Evolutionary conservation across 2,797 vertebrate species (phyloP).

Genomic region (Etheostoma perlongum): DNA sequence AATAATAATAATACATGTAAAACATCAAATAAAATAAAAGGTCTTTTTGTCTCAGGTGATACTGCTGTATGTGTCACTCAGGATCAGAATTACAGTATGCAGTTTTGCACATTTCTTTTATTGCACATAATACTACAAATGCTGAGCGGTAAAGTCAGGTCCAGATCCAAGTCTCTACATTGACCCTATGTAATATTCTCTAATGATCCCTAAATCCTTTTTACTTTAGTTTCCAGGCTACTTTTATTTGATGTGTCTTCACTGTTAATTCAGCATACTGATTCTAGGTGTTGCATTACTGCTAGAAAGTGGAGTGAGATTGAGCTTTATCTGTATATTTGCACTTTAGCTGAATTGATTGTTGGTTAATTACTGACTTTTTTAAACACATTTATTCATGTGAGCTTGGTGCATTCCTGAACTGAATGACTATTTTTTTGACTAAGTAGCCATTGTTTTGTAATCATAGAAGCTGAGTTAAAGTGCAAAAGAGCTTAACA

Average conservation of each 20-base stretch:
- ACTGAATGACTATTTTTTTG: not conserved
- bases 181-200: too few species aligned
- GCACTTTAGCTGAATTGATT: not conserved
- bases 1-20: too few species aligned
- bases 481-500: not conserved
- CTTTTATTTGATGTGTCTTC: not conserved
- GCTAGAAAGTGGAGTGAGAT: not conserved
- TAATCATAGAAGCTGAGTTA: not conserved
- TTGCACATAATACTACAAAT: not conserved
- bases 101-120: not conserved
- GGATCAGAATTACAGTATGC: not conserved
- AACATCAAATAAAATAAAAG: not conserved
- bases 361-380: slow-evolving; percentile 15
- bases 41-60: not conserved
- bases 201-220: not conserved
- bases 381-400: not conserved
- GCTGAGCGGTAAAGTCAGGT: not conserved
- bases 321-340: not conserved
- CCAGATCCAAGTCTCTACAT: not conserved
- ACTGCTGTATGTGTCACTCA: too few species aligned
- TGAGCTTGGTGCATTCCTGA: slow-evolving; percentile 1
- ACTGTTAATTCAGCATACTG: not conserved
- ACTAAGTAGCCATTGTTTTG: not conserved
- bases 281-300: not conserved
- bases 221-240: not conserved